Percentiles rank a stretch among this genome's conserved stretches.
These are phyloP conservation scores for Alectoris magna DNA, from an alignment of 2,797 vertebrate species.

Conservation along the genomic window DNA sequence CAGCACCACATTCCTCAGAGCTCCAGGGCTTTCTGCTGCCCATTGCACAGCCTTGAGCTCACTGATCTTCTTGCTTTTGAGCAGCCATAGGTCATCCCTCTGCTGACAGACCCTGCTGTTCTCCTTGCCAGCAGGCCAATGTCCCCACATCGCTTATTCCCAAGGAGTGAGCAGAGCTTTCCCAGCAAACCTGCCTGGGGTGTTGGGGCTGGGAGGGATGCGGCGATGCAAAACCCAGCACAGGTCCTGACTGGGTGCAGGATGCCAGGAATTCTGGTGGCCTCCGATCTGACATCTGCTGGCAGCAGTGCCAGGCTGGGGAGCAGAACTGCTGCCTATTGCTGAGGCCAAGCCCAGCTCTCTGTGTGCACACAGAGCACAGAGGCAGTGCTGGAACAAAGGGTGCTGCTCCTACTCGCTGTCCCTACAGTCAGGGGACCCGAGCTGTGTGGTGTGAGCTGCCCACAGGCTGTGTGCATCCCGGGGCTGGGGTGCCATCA, in stretches of 20 bases:
- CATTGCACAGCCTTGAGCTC: accelerated
- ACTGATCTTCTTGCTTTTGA: not conserved
- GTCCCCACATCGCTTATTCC: not conserved
- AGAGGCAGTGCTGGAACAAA: not conserved
- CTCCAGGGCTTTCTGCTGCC: not conserved
- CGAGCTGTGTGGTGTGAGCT: accelerated
- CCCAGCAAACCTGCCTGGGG: not conserved
- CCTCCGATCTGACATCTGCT: not conserved
- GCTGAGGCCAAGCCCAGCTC: not conserved
- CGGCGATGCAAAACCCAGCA: not conserved
- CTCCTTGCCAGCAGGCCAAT: accelerated
- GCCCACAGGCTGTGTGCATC: not conserved
- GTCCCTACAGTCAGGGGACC: accelerated
- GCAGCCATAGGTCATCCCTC: not conserved
- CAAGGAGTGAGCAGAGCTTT: not conserved
- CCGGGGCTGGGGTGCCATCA: not conserved
- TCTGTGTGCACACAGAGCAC: not conserved
- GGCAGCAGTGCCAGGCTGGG: not conserved
- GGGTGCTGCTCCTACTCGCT: not conserved
- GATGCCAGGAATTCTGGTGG: not conserved
- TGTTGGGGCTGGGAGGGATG: not conserved
- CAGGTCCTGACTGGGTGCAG: not conserved
- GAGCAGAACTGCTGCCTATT: not conserved
- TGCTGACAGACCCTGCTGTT: not conserved
- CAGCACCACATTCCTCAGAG: accelerated